Evolutionary conservation across 2,113 vertebrate genomes (phyloP), one percentile per base, ranked within the genome.

Genomic region (Damaliscus lunatus): DNA sequence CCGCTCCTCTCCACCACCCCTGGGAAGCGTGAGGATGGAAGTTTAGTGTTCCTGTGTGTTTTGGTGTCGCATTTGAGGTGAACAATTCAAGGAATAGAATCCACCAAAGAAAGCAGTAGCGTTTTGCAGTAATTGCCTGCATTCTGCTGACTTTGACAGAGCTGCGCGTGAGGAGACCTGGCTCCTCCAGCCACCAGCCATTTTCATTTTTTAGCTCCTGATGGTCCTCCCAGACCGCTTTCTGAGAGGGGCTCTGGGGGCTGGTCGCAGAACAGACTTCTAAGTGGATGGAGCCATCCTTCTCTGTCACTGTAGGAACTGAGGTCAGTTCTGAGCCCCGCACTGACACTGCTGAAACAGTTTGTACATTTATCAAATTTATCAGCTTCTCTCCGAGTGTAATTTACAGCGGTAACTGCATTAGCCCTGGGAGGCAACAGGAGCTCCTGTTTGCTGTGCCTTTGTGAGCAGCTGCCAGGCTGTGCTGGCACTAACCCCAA

Each of bases 211-310:
- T 31, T 80, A 96, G 93, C 50, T 33, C 5, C 1, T 31, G 60
- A 13, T 40, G 40, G 92, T 55, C 92, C 85, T 88, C 46, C 57
- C 29, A 4, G 33, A 48, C 92, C 89, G 15, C 90, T 97, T 91
- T 93, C 96, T 77, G 46, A 83, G 77, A 92, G 95, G 88, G 91
- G 92, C 91, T 83, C n/a, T 92, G 55, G 4, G 55, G 78, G 64
- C 95, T 94, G 60, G 62, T 84, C 88, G 14, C 82, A 74, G 91
- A 87, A 43, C 86, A n/a, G 86, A 43, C 43, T 91, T 95, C 53
- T 97, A 91, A 97, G 94, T 97, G 94, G 88, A 91, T 94, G 40
- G 16, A 87, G 77, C 23, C 95, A 93, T 97, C 94, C 85, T 88
- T 97, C 97, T 94, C 55, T 91, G 96, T 97, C 97, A 94, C 78